phyloP scores from a whole-genome alignment of 2,888 invertebrate species.

The Thumatha senex region DNA sequence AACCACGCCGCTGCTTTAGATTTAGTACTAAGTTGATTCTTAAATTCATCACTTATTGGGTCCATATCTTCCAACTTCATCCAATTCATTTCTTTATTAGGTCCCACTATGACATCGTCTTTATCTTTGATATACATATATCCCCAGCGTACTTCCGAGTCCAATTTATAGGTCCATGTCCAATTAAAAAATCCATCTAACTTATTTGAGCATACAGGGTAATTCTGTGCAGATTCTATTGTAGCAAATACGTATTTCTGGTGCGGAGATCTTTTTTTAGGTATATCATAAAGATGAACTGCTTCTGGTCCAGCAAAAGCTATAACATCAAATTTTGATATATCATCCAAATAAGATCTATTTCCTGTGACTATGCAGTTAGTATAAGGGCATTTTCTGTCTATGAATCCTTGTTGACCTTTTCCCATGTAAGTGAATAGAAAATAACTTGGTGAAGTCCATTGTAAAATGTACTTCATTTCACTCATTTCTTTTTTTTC shows the following conservation, averaged over 20 bases:
- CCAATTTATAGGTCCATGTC: slow-evolving; percentile 54
- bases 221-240: slow-evolving; percentile 49
- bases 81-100: slow-evolving; percentile 46
- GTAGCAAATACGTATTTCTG: slow-evolving; percentile 56
- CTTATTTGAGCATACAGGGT: slow-evolving; percentile 41
- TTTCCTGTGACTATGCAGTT: slow-evolving; percentile 10
- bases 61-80: slow-evolving; percentile 41
- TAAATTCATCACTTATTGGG: slow-evolving; percentile 40
- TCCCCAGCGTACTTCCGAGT: slow-evolving; percentile 48
- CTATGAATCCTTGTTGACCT: slow-evolving; percentile 50
- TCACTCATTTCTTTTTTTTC: slow-evolving; percentile 38
- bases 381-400: slow-evolving; percentile 44
- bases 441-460: slow-evolving; percentile 48
- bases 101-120: slow-evolving; percentile 40
- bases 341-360: slow-evolving; percentile 23
- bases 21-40: slow-evolving; percentile 40
- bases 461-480: slow-evolving; percentile 28
- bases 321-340: slow-evolving; percentile 56
- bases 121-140: slow-evolving; percentile 45
- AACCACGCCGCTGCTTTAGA: slow-evolving; percentile 57
- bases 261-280: slow-evolving; percentile 38
- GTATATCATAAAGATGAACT: slow-evolving; percentile 24
- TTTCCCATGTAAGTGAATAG: slow-evolving; percentile 57
- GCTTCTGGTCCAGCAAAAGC: slow-evolving; percentile 30
- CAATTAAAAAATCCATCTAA: slow-evolving; percentile 52